A percentile compares a stretch with the other conserved stretches of the same genome.
phyloP scores from a whole-genome alignment of 2,888 invertebrate species.

The Thera obeliscata region DNA sequence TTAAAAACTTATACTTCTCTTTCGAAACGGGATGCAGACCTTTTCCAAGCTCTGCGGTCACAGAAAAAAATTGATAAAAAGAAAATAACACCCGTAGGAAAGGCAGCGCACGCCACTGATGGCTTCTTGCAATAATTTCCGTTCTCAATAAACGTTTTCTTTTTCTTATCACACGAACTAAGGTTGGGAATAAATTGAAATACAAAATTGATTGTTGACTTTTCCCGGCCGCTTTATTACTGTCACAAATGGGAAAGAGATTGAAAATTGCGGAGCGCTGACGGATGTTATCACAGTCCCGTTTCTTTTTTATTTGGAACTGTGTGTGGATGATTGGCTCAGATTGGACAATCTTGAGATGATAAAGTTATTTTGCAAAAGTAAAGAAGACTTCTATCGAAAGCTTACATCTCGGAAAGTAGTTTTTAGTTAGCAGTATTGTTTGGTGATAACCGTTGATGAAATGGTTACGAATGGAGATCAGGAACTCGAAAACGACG shows the following conservation, averaged over 20 bases:
- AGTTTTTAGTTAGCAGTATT: too few species aligned
- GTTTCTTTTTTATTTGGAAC: slow-evolving; percentile 59
- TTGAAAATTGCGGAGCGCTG: slow-evolving; percentile 78
- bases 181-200: slow-evolving; percentile 84
- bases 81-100: slow-evolving; percentile 50
- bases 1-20: background rate
- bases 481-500: too few species aligned
- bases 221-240: slow-evolving; percentile 83
- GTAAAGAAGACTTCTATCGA: too few species aligned
- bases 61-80: slow-evolving; percentile 56
- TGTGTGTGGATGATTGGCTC: slow-evolving; percentile 51
- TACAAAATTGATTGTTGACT: slow-evolving; percentile 85
- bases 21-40: background rate
- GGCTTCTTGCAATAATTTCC: slow-evolving; percentile 85
- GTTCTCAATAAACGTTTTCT: slow-evolving; percentile 83
- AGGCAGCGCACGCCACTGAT: slow-evolving; percentile 76
- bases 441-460: too few species aligned
- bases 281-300: slow-evolving; percentile 58
- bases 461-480: too few species aligned
- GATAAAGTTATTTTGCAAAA: background rate
- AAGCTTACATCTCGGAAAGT: too few species aligned
- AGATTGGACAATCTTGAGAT: slow-evolving; percentile 11
- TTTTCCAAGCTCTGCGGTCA: slow-evolving; percentile 7
- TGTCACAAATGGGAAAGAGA: slow-evolving; percentile 82
- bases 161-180: slow-evolving; percentile 84